Evolutionary conservation across 2,888 invertebrate genomes (phyloP).

Genomic region (Lepidocyrtinus sp.): DNA sequence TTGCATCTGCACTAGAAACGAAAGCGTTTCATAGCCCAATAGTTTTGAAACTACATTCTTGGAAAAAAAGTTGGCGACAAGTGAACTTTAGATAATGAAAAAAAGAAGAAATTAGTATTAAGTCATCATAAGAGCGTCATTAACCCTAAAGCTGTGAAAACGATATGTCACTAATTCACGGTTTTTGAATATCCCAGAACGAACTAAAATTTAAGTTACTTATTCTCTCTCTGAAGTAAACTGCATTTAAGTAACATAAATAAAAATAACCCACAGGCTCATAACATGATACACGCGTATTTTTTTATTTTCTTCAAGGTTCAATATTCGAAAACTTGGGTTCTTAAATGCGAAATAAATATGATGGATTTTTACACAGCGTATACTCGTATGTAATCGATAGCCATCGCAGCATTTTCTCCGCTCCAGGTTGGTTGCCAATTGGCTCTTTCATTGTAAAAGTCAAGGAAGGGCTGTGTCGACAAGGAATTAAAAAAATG

Average conservation of each 20-base stretch:
- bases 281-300: too few species aligned
- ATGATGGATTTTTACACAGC: slow-evolving; percentile 62
- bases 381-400: slow-evolving; percentile 66
- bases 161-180: too few species aligned
- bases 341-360: not conserved
- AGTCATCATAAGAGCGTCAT: not conserved
- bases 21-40: too few species aligned
- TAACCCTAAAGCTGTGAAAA: not conserved
- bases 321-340: not conserved
- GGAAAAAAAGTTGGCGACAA: not conserved
- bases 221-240: too few species aligned
- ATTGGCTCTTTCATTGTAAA: slow-evolving; percentile 46
- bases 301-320: not conserved
- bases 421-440: slow-evolving; percentile 63
- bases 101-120: not conserved
- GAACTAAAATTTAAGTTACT: too few species aligned
- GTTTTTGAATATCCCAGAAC: too few species aligned
- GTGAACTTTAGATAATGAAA: not conserved
- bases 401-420: slow-evolving; percentile 61
- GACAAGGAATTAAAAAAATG: not conserved
- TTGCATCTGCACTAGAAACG: too few species aligned
- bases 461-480: slow-evolving; percentile 53
- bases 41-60: not conserved
- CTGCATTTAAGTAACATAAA: too few species aligned
- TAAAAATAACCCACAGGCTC: too few species aligned